These are phyloP conservation scores for Drosophila nr. medialis DNA, from an alignment of 2,888 invertebrate genomes.

Conservation along the genomic window DNA sequence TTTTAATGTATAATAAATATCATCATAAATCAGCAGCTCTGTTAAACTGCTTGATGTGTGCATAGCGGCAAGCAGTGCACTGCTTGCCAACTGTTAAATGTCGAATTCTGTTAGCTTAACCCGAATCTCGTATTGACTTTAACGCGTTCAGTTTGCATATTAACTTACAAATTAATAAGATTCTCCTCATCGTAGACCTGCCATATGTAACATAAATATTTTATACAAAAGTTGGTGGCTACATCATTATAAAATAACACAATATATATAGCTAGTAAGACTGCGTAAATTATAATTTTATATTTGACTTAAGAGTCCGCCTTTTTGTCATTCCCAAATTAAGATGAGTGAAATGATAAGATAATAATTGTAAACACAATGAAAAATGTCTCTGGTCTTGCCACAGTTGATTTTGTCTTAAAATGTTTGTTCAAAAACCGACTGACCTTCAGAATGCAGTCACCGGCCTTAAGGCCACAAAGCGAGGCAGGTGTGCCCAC, in stretches of 20 bases:
- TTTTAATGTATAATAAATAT: conserved; percentile 62
- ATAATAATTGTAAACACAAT: not conserved
- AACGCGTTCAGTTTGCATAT: not conserved
- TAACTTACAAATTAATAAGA: not conserved
- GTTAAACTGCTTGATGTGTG: conserved; percentile 5
- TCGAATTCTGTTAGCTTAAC: conserved; percentile 6
- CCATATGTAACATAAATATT: not conserved
- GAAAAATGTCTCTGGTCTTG: not conserved
- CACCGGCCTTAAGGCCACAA: conserved; percentile 89
- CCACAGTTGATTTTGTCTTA: conserved; percentile 1
- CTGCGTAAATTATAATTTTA: not conserved
- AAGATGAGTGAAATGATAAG: not conserved
- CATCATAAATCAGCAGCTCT: not conserved
- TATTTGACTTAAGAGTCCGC: not conserved
- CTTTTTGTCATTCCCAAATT: no score
- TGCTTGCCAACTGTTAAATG: conserved; percentile 16
- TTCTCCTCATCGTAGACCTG: not conserved
- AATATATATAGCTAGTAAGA: not conserved
- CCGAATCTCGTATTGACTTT: not conserved
- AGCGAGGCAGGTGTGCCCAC: conserved; percentile 87
- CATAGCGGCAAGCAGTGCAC: conserved; percentile 15
- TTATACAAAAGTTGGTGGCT: not conserved
- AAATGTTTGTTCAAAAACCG: conserved; percentile 11
- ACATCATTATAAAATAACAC: not conserved
- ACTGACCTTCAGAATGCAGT: conserved; percentile 90